These are phyloP conservation scores for Manis crassicaudata DNA, from an alignment of 2,797 vertebrate genomes.

Conservation along the genomic window DNA sequence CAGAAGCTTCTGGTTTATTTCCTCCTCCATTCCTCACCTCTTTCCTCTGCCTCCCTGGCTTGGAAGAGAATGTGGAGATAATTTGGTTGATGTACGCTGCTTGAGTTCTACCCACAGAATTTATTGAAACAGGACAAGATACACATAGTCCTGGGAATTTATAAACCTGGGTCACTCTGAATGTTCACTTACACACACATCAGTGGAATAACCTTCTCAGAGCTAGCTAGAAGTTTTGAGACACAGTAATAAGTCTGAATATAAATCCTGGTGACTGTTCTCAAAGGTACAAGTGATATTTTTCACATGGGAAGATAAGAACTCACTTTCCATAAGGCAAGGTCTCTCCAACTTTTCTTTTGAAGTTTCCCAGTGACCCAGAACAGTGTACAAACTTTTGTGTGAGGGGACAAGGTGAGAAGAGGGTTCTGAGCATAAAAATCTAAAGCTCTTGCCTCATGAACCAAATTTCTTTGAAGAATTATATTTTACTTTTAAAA, in stretches of 20 bases:
- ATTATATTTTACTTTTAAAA: constrained; percentile 32
- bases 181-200: background rate
- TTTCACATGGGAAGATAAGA: background rate
- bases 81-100: background rate
- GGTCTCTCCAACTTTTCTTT: background rate
- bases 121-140: constrained; percentile 62
- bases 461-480: background rate
- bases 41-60: background rate
- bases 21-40: background rate
- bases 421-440: background rate
- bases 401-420: background rate
- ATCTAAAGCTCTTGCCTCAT: background rate
- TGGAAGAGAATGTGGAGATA: background rate
- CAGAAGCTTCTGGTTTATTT: constrained; percentile 27
- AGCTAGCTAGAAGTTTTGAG: constrained; percentile 43
- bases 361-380: background rate
- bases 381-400: background rate
- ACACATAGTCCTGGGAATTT: constrained; percentile 17
- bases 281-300: constrained; percentile 28
- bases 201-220: constrained; percentile 44
- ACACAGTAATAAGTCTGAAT: constrained; percentile 19
- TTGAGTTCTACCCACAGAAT: constrained; percentile 23
- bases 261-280: constrained; percentile 28
- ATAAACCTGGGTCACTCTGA: constrained; percentile 38
- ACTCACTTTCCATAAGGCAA: background rate